Evolutionary conservation across 2,888 invertebrate genomes (phyloP), one percentile per base, ranked within the genome.

Genomic region (Sarcophaga variegata): DNA sequence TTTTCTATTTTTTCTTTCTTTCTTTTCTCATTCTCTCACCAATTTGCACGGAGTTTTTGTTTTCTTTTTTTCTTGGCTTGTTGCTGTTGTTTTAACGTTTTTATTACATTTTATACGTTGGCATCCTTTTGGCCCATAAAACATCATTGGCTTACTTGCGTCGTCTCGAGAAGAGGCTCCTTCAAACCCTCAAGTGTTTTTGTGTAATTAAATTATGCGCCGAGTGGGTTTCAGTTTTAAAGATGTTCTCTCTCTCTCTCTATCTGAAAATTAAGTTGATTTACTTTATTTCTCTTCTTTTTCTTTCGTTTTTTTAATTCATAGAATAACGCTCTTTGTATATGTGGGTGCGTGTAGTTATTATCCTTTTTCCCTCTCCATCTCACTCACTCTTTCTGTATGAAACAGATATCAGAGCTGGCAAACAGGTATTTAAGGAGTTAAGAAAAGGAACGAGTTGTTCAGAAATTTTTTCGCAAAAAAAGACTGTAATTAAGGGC

Each of bases 191-290:
- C 87, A 81, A 87, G 87, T 87, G 87, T 67, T 87, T 72, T 87
- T 75, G 79, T 83, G 79, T 87, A 87, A 87, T 87, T 87, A 84
- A 87, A 87, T 87, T 87, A 87, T 81, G 67, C 62, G 79, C 84
- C 79, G 77, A 87, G 84, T 87, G 76, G 84, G 81, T 87, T 87
- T 87, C 81, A 79, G 37, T 78, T 81, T 71, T 84, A 69, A 79
- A 84, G 84, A 76, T 81, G 76, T 84, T 79, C 60, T 37, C 37
- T 37, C 37, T 37, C 37, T 37, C 37, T 6, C 37, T 37, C 8
- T 37, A 6, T 82, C 74, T 59, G 70, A 82, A 82, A 87, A 87
- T 87, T 87, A 84, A 84, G 76, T 84, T 64, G 49, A 63, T 14
- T 71, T 87, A 67, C 70, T 81, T 81, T 66, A 22, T 66, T 72